phyloP scores from a whole-genome alignment of 2,888 invertebrate species.

The Lasioglossum vierecki region DNA sequence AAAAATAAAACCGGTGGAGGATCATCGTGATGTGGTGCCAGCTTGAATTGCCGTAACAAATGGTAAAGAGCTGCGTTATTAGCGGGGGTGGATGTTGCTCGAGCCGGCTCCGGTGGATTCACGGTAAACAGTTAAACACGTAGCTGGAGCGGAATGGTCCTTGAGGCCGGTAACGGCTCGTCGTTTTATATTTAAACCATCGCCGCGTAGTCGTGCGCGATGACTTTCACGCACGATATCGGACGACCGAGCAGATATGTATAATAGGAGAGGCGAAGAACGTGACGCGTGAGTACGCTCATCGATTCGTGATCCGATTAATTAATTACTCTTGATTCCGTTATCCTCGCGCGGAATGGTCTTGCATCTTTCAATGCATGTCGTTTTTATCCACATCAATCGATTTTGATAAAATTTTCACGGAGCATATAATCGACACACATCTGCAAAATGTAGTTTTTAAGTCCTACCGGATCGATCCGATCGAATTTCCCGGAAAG shows the following conservation, averaged over 20 bases:
- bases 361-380: no score
- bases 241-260: background rate
- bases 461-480: no score
- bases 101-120: conserved; percentile 12
- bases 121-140: conserved; percentile 8
- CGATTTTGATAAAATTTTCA: no score
- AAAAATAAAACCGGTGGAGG: background rate
- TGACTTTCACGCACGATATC: background rate
- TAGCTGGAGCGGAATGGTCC: conserved; percentile 9
- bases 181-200: conserved; percentile 29
- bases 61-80: background rate
- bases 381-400: no score
- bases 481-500: no score
- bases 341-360: background rate
- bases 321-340: background rate
- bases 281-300: background rate
- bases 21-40: background rate
- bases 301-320: background rate
- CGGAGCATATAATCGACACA: no score
- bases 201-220: background rate
- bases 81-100: background rate
- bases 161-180: background rate
- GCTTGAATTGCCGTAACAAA: background rate
- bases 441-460: no score
- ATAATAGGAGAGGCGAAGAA: background rate